phyloP scores from a whole-genome alignment of 2,797 vertebrate species.

The Phaenicophaeus curvirostris region DNA sequence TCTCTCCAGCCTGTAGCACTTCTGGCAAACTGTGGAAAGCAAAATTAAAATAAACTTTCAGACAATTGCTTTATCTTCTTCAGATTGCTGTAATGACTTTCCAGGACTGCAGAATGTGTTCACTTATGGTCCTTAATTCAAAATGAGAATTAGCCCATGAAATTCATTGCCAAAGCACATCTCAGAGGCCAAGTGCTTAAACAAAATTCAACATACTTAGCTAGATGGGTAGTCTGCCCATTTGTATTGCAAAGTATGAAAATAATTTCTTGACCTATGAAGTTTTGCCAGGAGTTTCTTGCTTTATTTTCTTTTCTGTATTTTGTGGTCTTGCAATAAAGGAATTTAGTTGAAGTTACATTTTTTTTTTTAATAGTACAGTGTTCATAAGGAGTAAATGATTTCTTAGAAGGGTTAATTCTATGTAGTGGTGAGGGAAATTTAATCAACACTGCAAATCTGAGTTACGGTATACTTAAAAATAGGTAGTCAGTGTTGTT shows the following conservation, averaged over 20 bases:
- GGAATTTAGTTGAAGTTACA: background rate
- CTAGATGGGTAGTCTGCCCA: background rate
- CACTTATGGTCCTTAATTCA: slow-evolving; percentile 13
- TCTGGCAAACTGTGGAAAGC: slow-evolving; percentile 60
- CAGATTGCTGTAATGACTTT: slow-evolving; percentile 31
- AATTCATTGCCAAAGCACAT: background rate
- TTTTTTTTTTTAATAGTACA: background rate
- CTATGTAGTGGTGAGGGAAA: background rate
- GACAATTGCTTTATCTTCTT: slow-evolving; percentile 70
- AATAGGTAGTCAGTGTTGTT: slow-evolving; percentile 13
- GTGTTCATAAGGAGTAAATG: background rate
- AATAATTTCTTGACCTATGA: background rate
- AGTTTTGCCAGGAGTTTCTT: background rate
- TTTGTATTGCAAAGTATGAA: slow-evolving; percentile 20
- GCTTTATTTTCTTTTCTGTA: background rate
- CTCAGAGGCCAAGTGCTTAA: background rate
- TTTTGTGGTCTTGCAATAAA: background rate
- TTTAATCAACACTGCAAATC: background rate
- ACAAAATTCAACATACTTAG: background rate
- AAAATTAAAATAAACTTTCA: slow-evolving; percentile 72
- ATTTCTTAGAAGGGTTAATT: background rate
- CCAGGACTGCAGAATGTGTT: background rate
- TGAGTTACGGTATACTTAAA: slow-evolving; percentile 1
- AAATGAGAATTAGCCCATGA: slow-evolving; percentile 25
- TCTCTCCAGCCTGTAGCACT: slow-evolving; percentile 67